phyloP scores from a whole-genome alignment of 2,888 invertebrate genomes.

The Stenoptilia bipunctidactyla region DNA sequence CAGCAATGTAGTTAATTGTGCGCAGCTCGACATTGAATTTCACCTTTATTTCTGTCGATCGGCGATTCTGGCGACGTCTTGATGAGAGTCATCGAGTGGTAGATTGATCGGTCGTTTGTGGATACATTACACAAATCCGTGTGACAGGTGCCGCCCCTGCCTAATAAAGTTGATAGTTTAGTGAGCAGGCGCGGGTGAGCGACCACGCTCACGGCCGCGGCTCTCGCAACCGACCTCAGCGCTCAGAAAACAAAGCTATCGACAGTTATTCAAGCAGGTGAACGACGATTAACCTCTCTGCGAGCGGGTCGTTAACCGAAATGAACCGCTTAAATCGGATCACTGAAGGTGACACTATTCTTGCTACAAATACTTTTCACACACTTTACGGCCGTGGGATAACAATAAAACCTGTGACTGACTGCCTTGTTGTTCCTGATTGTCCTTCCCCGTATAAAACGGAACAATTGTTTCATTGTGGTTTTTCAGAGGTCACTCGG shows the following conservation, averaged over 20 bases:
- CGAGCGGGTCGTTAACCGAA: constrained; percentile 43
- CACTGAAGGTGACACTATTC: constrained; percentile 36
- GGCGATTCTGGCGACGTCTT: constrained; percentile 18
- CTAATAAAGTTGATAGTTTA: constrained; percentile 50
- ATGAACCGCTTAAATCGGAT: constrained; percentile 38
- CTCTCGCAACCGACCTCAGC: constrained; percentile 15
- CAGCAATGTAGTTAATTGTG: neutral
- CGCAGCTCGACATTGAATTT: constrained; percentile 4
- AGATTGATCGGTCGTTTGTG: constrained; percentile 34
- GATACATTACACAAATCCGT: constrained; percentile 35
- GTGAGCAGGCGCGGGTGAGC: constrained; percentile 41
- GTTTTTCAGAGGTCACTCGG: constrained; percentile 17
- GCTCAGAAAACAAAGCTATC: constrained; percentile 36
- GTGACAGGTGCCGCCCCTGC: constrained; percentile 48
- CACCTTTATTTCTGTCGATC: constrained; percentile 22
- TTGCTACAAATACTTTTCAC: constrained; percentile 33
- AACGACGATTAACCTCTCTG: constrained; percentile 54
- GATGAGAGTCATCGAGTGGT: constrained; percentile 26
- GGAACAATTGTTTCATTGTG: constrained; percentile 27
- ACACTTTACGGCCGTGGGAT: constrained; percentile 38
- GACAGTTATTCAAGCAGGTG: constrained; percentile 52
- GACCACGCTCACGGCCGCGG: constrained; percentile 55
- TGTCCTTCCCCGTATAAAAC: constrained; percentile 27
- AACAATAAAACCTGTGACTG: constrained; percentile 42
- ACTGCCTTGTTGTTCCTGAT: constrained; percentile 29